Base-by-base conservation (phyloP, 2,797 vertebrate genomes). In the Lateolabrax maculatus region DNA sequence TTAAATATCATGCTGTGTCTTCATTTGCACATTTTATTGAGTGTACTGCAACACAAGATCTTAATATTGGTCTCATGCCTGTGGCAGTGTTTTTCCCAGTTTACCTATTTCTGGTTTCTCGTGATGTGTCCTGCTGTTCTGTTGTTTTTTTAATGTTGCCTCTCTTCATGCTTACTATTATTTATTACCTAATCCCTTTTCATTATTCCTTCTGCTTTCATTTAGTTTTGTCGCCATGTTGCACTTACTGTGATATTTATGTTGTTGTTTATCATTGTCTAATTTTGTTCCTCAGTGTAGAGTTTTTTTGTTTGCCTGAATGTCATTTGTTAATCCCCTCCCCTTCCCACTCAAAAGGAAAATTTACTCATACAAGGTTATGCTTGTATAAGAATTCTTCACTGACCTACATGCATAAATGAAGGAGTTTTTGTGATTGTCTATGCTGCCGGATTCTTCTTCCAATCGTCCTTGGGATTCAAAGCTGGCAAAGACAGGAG, bases 311-410 rank as follows among this genome's bases (percentile, higher is more conserved):
- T 75, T 79, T 82, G 41, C 27, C 46, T 36, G 61, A 62, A 72
- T 18, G 5, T 80, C 55, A 51, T 74, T 79, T 79, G 27, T 80
- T 80, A 81, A 71, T 81, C 41, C 62, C 64, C 36, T 57, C 41
- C 51, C 61, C 53, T 73, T 83, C 77, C 52, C 46, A 48, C 74
- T 78, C 65, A 75, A 29, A 49, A 73, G 68, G n/a, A 63, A 79
- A 63, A 71, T 58, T 67, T 64, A 51, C 67, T 81, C 64, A 63
- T 86, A 63, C 87, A 87, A 89, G 88, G 84, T 91, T 83, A 81
- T 36, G 61, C 70, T 77, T 81, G 81, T 84, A 87, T 77, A 80
- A 80, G 31, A 78, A 44, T 80, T 89, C 44, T 71, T 75, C 57
- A 1, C 7, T 29, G 58, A 84, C 81, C 72, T 70, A 79, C 82